phyloP scores from a whole-genome alignment of 2,113 vertebrate genomes.

The Rhinoptilus africanus region DNA sequence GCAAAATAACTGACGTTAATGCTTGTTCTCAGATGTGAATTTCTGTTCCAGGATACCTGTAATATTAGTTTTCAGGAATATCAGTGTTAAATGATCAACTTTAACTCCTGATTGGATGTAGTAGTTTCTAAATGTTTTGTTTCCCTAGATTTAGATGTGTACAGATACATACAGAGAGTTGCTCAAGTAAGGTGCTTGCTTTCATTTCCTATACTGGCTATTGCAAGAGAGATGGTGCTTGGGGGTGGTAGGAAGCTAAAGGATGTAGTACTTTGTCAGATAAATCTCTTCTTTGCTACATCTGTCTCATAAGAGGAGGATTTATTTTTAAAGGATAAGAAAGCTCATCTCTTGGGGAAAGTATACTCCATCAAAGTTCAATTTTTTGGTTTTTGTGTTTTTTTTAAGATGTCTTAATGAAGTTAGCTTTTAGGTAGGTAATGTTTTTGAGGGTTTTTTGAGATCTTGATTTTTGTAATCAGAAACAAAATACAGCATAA shows the following conservation, averaged over 20 bases:
- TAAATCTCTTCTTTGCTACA: not conserved
- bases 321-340: not conserved
- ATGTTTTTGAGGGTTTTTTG: not conserved
- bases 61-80: not conserved
- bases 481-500: not conserved
- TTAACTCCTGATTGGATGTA: not conserved
- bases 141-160: not conserved
- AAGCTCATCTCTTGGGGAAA: not conserved
- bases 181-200: not conserved
- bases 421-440: not conserved
- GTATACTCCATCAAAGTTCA: not conserved
- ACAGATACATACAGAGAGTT: not conserved
- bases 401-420: not conserved
- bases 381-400: not conserved
- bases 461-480: not conserved
- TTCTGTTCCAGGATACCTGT: not conserved
- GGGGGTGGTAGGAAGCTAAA: not conserved
- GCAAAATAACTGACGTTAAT: not conserved
- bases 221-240: not conserved
- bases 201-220: not conserved
- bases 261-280: not conserved
- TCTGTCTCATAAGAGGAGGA: not conserved
- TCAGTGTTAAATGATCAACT: not conserved
- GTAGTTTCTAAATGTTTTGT: not conserved
- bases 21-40: not conserved